Evolutionary conservation across 2,797 vertebrate genomes (phyloP), one percentile per base, ranked within the genome.

Genomic region (Otus scops): DNA sequence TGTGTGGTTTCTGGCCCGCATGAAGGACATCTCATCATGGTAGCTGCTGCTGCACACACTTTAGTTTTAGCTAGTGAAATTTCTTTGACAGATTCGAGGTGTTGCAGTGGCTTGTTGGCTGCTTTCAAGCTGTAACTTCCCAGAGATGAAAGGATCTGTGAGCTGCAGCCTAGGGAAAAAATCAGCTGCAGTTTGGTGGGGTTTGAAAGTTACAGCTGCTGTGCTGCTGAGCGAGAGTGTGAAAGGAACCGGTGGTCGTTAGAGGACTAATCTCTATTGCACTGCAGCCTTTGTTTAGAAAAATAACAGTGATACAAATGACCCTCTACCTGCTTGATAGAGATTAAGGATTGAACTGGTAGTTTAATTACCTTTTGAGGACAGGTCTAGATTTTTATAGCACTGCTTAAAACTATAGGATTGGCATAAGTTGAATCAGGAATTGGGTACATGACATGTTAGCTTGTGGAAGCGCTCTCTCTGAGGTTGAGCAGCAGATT

Each of bases 1-100:
- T 13, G 11, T 19, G 57, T 39, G 2, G 22, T 56, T 36, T 41
- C 64, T 63, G 47, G 19, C 41, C 38, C 0, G 0, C 39, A 8
- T 3, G 13, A 36, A 27, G 8, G 2, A 7, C 27, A 3, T 64
- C 70, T 67, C 63, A 4, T n/a, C 8, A 1, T 16, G 51, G 38
- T 16, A n/a, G 11, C 60, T 87, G 28, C 67, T 2, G 2, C 53
- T 51, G 60, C 7, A 3, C 22, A 4, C 0, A 0, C 8, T 77
- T 68, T 60, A 2, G 12, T n/a, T 81, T 23, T 26, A 57, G 27
- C 20, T 10, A 3, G 11, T 26, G 73, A 32, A 7, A 22, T 28
- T 61, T 71, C 34, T 68, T 11, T 38, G 47, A 7, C 11, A 26
- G 28, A 7, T 74, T 75, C 0, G 6, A 84, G 53, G 15, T 36